Conservation (phyloP, 2,888 invertebrate species). For the Orthosia gracilis region DNA sequence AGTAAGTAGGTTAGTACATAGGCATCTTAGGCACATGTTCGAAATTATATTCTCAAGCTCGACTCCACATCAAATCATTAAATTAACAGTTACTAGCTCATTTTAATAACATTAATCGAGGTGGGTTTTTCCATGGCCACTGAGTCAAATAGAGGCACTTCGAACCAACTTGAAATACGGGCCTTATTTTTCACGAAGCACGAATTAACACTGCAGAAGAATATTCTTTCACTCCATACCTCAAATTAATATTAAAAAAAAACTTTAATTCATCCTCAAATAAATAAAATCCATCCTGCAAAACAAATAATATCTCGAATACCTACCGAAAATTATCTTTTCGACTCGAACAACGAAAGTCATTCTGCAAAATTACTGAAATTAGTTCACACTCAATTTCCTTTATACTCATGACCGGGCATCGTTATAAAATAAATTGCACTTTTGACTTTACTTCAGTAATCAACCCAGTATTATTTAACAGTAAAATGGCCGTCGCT, state of each 20-base stretch:
- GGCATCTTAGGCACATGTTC: no score
- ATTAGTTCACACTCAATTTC: constrained; percentile 71
- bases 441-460: constrained; percentile 52
- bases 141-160: no score
- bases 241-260: no score
- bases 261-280: not conserved
- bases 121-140: no score
- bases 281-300: not conserved
- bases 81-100: no score
- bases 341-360: constrained; percentile 58
- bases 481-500: constrained; percentile 40
- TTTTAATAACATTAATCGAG: no score
- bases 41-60: no score
- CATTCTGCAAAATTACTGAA: constrained; percentile 64
- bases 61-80: no score
- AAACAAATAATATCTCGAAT: constrained; percentile 26
- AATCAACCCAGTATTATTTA: constrained; percentile 43
- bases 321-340: constrained; percentile 53
- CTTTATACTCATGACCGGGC: constrained; percentile 51
- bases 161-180: no score
- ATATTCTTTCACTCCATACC: no score
- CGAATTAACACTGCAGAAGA: not conserved
- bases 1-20: no score
- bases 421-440: constrained; percentile 66
- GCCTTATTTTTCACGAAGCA: no score